Evolutionary conservation across 2,888 invertebrate species (phyloP), one percentile per base, ranked within the genome.

Genomic region (Bibio marci): DNA sequence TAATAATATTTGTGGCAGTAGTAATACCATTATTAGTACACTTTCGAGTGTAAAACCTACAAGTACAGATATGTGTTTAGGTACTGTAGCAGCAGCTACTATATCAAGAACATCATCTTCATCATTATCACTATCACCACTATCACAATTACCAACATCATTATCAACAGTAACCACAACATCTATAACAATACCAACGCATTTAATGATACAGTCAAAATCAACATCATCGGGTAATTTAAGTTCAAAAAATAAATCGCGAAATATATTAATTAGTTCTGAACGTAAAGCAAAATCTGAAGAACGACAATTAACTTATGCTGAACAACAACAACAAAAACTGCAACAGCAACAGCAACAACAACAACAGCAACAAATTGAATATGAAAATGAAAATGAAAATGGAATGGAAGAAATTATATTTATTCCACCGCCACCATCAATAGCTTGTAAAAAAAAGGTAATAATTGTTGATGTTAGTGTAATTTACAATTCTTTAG

Each of bases 401-500:
- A 32, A 31, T 18, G 19, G 35, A 26, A 38, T 37, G 30, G 18
- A 31, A 17, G 26, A 35, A 22, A 37, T 46, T n/a, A n/a, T n/a
- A n/a, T n/a, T n/a, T n/a, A n/a, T n/a, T n/a, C 57, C 57, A 11
- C 51, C 51, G 35, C 43, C 35, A 14, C 57, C 58, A 12, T 51
- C 51, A 36, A 57, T 62, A 30, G 58, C 53, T 10, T 49, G 61
- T 30, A 57, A 57, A 41, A 53, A 56, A 13, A 60, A 61, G 46
- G 62, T 62, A 18, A 59, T 62, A 41, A 62, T 62, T 39, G 58
- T 62, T 34, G 61, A 62, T 43, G 57, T 36, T 17, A 43, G 41
- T 4, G 63, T 73, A 51, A 87, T 92, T 33, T 92, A 86, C 52
- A 90, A 92, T 55, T 86, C 85, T 45, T 80, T 94, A 41, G 94